Conservation (phyloP, 2,797 vertebrate genomes). For the Coregonus sp. region DNA sequence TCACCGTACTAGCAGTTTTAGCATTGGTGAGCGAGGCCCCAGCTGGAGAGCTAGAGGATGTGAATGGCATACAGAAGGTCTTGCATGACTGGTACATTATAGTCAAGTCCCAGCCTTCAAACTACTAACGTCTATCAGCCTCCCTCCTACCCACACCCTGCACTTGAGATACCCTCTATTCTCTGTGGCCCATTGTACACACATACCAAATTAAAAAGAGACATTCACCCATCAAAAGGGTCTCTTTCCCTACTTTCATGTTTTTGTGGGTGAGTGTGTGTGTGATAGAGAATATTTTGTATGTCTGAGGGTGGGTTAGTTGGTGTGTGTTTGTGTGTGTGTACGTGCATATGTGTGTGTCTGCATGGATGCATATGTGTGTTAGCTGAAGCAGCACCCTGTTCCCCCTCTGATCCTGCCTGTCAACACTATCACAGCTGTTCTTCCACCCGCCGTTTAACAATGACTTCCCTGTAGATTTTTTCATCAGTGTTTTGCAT, state of each 20-base stretch:
- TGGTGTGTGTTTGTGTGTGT: conserved; percentile 2
- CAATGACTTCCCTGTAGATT: conserved; percentile 31
- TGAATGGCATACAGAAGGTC: neutral
- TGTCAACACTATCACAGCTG: conserved; percentile 23
- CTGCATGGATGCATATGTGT: conserved; percentile 7
- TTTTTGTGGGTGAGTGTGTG: conserved; percentile 19
- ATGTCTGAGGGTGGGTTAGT: conserved; percentile 18
- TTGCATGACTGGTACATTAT: conserved; percentile 4
- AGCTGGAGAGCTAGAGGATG: neutral
- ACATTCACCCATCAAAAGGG: conserved; percentile 53
- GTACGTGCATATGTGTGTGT: conserved; percentile 8
- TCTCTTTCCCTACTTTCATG: conserved; percentile 14
- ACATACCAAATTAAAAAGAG: conserved; percentile 49
- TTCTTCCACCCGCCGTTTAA: conserved; percentile 25
- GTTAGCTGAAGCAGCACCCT: conserved; percentile 25
- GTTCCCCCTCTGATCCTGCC: conserved; percentile 47
- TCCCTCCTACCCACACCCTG: conserved; percentile 4
- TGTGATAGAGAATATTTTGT: conserved; percentile 9
- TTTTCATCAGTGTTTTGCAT: conserved; percentile 23
- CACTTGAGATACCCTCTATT: conserved; percentile 4
- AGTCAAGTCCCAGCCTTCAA: conserved; percentile 4
- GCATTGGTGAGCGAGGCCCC: neutral
- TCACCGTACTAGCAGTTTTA: neutral
- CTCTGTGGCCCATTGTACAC: conserved; percentile 18
- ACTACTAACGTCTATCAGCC: neutral